Evolutionary conservation across 2,113 vertebrate genomes (phyloP).

Genomic region (Daboia siamensis): DNA sequence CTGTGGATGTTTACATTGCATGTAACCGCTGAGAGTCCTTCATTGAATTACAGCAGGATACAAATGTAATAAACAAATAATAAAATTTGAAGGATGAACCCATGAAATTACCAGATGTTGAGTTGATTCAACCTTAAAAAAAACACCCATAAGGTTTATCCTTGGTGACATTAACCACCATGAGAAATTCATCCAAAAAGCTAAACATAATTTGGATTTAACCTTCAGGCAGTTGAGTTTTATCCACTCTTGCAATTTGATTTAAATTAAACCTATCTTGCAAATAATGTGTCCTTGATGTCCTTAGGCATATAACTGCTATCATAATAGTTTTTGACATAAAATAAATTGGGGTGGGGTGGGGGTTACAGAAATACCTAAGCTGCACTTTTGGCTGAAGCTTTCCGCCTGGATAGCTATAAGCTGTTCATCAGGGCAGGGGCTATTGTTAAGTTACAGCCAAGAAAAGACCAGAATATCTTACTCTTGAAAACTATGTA

Average conservation of each 20-base stretch:
- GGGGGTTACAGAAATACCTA: neutral
- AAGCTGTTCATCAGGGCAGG: neutral
- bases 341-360: neutral
- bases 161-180: neutral
- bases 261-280: neutral
- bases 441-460: neutral
- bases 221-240: neutral
- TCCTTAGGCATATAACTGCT: neutral
- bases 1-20: neutral
- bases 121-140: neutral
- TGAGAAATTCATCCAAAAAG: neutral
- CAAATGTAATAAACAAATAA: neutral
- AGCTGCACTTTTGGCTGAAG: neutral
- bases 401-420: neutral
- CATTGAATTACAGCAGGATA: neutral
- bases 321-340: neutral
- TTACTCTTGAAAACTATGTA: neutral
- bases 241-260: neutral
- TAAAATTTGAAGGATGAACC: neutral
- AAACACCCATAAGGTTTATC: neutral
- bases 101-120: neutral
- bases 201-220: neutral
- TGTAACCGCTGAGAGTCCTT: neutral
- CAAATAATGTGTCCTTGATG: neutral
- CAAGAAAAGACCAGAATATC: neutral